phyloP scores from a whole-genome alignment of 2,113 vertebrate species.

The Porphyrio hochstetteri region DNA sequence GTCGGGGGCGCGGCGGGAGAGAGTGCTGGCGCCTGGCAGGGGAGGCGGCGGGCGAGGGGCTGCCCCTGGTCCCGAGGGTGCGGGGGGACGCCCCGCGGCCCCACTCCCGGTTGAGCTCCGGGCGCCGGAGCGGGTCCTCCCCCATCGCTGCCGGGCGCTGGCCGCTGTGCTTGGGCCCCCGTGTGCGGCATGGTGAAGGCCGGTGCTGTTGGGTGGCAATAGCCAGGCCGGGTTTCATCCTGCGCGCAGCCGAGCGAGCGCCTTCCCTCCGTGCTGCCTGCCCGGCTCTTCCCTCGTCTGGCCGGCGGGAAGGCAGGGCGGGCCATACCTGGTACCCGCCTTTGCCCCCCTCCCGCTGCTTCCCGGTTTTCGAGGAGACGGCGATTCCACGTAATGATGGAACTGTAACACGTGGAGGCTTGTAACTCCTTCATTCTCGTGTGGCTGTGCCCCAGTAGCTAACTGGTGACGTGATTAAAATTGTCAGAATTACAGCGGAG shows the following conservation, averaged over 20 bases:
- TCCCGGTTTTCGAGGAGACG: fast-evolving
- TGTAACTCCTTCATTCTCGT: too few species aligned
- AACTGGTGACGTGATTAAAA: not conserved
- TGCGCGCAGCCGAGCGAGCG: fast-evolving
- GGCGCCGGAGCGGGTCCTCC: not conserved
- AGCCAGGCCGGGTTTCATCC: fast-evolving
- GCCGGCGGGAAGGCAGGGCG: not conserved
- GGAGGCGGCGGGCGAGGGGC: not conserved
- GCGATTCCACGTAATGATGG: fast-evolving
- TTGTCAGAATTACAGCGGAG: not conserved
- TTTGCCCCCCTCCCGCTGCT: not conserved
- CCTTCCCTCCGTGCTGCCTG: fast-evolving
- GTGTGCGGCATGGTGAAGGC: not conserved
- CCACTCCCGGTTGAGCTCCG: not conserved
- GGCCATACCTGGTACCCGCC: fast-evolving
- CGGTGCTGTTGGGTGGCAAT: fast-evolving
- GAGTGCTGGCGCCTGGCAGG: not conserved
- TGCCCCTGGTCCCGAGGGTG: not conserved
- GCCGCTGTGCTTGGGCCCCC: not conserved
- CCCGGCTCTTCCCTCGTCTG: fast-evolving
- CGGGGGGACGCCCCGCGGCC: not conserved
- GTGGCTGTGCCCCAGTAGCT: fast-evolving
- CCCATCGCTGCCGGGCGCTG: not conserved
- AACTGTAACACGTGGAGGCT: fast-evolving
- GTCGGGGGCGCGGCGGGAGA: not conserved